These are phyloP conservation scores for Brachypteracias leptosomus DNA, from an alignment of 2,113 vertebrate species.

Conservation along the genomic window DNA sequence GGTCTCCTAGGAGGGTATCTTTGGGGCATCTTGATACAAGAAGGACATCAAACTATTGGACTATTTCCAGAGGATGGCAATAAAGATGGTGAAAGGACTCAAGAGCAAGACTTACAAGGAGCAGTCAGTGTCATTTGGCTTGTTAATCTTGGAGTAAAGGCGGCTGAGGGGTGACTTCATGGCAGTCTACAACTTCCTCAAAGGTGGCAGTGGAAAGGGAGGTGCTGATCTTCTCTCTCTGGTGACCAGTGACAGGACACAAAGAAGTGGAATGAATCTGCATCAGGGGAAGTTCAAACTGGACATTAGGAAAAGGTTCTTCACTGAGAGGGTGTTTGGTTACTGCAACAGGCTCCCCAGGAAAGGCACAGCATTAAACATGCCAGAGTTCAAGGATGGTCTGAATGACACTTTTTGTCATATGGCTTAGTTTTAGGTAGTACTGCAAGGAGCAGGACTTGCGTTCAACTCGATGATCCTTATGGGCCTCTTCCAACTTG, in stretches of 20 bases:
- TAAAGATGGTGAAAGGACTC: background rate
- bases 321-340: background rate
- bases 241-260: background rate
- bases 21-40: background rate
- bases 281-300: background rate
- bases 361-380: background rate
- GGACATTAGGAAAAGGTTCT: background rate
- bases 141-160: background rate
- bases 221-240: background rate
- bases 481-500: background rate
- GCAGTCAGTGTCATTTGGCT: fast-evolving
- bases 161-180: background rate
- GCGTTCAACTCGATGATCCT: background rate
- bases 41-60: background rate
- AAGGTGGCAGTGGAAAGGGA: background rate
- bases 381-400: background rate
- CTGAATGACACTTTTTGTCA: background rate
- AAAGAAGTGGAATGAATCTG: too few relatives aligned
- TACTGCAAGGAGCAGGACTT: background rate
- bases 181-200: background rate
- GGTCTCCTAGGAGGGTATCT: too few relatives aligned
- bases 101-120: background rate
- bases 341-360: background rate
- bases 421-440: background rate
- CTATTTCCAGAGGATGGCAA: background rate